phyloP scores from a whole-genome alignment of 1,140 invertebrate genomes.

The Brachionus plicatilis region DNA sequence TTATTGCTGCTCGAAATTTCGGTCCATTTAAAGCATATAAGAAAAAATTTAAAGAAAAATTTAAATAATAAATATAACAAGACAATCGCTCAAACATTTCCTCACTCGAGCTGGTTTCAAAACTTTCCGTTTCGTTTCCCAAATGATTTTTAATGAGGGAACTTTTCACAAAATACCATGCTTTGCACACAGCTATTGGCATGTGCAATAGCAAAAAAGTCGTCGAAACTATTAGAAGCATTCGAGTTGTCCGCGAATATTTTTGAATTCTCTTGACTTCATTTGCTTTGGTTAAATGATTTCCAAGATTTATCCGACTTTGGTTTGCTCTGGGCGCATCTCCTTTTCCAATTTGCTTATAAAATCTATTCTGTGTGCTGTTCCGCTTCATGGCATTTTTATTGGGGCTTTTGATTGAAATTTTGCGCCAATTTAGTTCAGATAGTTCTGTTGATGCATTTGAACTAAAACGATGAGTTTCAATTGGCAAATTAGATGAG shows the following conservation, averaged over 20 bases:
- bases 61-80: constrained; percentile 63
- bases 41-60: constrained; percentile 77
- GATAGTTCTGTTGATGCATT: neutral
- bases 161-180: constrained; percentile 17
- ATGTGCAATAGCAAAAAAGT: constrained; percentile 63
- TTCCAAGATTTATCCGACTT: neutral
- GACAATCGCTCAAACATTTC: constrained; percentile 9
- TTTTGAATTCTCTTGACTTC: neutral
- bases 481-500: neutral
- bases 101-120: constrained; percentile 18
- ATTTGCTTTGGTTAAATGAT: neutral
- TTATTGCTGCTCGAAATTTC: neutral
- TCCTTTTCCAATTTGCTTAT: neutral
- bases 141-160: neutral
- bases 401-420: neutral
- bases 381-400: neutral
- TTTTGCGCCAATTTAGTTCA: neutral
- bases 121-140: neutral
- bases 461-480: neutral
- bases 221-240: constrained; percentile 72
- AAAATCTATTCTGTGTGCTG: neutral
- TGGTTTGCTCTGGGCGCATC: neutral
- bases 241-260: constrained; percentile 17
- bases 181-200: neutral
- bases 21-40: constrained; percentile 59